Evolutionary conservation across 2,888 invertebrate genomes (phyloP).

Genomic region (Halocaridina rubra): DNA sequence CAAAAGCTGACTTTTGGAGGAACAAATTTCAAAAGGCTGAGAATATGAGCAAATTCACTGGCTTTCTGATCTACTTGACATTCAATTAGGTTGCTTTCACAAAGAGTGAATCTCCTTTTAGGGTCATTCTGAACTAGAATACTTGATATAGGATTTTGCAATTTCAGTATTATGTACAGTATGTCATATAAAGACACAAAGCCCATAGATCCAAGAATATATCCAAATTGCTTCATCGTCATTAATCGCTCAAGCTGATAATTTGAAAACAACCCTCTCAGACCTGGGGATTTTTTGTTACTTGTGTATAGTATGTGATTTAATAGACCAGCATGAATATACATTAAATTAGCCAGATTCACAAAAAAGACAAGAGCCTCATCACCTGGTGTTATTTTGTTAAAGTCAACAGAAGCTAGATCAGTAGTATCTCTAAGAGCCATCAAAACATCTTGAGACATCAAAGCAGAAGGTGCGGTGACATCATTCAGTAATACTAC

Average conservation of each 20-base stretch:
- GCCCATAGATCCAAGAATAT: constrained; percentile 44
- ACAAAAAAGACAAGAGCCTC: constrained; percentile 48
- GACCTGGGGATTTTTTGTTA: neutral
- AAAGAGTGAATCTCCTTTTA: constrained; percentile 15
- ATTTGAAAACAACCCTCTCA: constrained; percentile 32
- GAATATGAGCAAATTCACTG: neutral
- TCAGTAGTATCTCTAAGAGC: constrained; percentile 31
- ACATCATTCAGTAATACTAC: constrained; percentile 38
- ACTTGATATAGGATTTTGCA: constrained; percentile 45
- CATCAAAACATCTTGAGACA: neutral
- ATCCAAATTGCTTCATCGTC: constrained; percentile 48
- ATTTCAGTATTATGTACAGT: constrained; percentile 20
- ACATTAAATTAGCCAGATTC: constrained; percentile 55
- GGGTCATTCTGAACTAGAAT: constrained; percentile 37
- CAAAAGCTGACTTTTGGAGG: constrained; percentile 39
- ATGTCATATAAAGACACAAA: constrained; percentile 56
- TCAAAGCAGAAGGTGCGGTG: constrained; percentile 31
- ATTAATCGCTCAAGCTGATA: constrained; percentile 45
- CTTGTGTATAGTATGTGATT: constrained; percentile 43
- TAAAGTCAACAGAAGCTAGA: constrained; percentile 33
- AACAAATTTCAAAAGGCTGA: neutral
- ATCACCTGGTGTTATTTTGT: constrained; percentile 27
- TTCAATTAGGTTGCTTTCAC: constrained; percentile 36
- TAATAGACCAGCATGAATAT: constrained; percentile 45
- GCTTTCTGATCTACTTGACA: no score